Evolutionary conservation across 2,113 vertebrate genomes (phyloP).

Genomic region (Atherinomorus stipes): DNA sequence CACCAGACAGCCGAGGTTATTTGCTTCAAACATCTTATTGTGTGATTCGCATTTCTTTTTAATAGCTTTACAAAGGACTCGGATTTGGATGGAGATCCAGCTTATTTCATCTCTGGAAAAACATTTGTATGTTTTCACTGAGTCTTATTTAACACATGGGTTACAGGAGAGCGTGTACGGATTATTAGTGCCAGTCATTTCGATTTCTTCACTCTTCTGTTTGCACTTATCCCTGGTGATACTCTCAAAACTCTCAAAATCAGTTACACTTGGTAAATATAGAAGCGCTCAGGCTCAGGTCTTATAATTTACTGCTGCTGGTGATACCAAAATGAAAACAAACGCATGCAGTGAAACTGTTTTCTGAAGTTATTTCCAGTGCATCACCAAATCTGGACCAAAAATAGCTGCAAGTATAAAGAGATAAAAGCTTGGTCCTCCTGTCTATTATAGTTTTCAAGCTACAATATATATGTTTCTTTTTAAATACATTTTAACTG

Average conservation of each 20-base stretch:
- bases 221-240: not conserved
- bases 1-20: too few relatives aligned
- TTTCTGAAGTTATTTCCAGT: not conserved
- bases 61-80: too few relatives aligned
- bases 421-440: too few relatives aligned
- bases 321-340: not conserved
- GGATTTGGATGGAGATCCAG: too few relatives aligned
- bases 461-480: too few relatives aligned
- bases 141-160: not conserved
- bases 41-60: too few relatives aligned
- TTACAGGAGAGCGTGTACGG: not conserved
- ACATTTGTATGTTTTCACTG: rapidly evolving
- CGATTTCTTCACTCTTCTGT: not conserved
- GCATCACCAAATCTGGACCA: too few relatives aligned
- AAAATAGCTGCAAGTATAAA: too few relatives aligned
- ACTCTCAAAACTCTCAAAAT: not conserved
- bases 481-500: too few relatives aligned
- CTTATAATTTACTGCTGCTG: not conserved
- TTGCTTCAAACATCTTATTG: too few relatives aligned
- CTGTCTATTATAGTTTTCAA: too few relatives aligned
- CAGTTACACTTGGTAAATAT: not conserved
- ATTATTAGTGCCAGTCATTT: not conserved
- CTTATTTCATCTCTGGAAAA: too few relatives aligned
- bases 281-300: not conserved
- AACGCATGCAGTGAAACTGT: rapidly evolving